Evolutionary conservation across 1,140 invertebrate genomes (phyloP).

Genomic region (Eurosta solidaginis): DNA sequence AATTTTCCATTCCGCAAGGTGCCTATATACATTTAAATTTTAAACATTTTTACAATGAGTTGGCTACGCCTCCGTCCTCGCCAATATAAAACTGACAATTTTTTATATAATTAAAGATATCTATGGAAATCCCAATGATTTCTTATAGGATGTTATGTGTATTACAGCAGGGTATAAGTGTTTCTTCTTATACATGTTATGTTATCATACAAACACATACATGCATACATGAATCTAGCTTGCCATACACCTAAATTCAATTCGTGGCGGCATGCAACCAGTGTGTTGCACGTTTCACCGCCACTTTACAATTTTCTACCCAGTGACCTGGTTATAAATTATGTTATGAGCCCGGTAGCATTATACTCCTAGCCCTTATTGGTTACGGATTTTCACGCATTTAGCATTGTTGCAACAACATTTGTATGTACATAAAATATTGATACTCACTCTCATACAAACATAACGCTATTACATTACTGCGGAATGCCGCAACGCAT

Average conservation of each 20-base stretch:
- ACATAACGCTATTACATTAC: not conserved
- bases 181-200: not conserved
- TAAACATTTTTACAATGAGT: too few relatives aligned
- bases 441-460: not conserved
- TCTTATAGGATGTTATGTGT: too few relatives aligned
- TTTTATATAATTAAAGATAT: too few relatives aligned
- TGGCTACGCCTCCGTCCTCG: too few relatives aligned
- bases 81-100: too few relatives aligned
- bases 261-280: conserved; percentile 7
- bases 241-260: not conserved
- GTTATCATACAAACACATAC: not conserved
- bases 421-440: not conserved
- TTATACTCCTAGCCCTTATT: not conserved
- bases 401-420: not conserved
- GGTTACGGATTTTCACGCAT: conserved; percentile 19
- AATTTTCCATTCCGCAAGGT: too few relatives aligned
- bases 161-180: too few relatives aligned
- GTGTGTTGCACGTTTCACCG: conserved; percentile 5
- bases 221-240: not conserved
- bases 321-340: conserved; percentile 31
- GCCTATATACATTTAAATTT: too few relatives aligned
- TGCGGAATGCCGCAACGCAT: not conserved
- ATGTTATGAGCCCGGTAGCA: conserved; percentile 24
- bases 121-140: too few relatives aligned
- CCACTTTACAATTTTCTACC: conserved; percentile 31